Evolutionary conservation across 2,113 vertebrate species (phyloP), one percentile per base, ranked within the genome.

Genomic region (Ciconia stormi): DNA sequence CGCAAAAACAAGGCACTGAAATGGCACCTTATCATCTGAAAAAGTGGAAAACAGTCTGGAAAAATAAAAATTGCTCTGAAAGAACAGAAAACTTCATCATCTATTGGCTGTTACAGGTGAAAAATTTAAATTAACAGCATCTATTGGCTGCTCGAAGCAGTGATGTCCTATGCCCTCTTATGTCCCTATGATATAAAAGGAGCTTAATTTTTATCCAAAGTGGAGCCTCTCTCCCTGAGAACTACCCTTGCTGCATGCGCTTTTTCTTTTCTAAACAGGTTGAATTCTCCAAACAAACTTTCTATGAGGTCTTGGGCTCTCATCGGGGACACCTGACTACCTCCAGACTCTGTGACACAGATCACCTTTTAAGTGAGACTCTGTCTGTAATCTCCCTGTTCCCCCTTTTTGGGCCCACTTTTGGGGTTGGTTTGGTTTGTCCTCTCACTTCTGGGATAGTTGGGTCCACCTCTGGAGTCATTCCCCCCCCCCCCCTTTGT

Each of bases 261-360:
- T 29, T 66, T 53, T 88, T 58, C 10, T 91, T 82, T 80, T 67
- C 47, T 58, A 55, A 81, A 36, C 27, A 53, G 6, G 1, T 5
- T 69, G 38, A 87, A 46, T 73, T 87, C 14, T 69, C 14, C 12
- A 4, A n/a, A 23, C 3, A 4, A 72, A 29, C 12, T 82, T 82
- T 59, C 11, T 69, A 8, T 1, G 3, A 63, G 5, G 7, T 53
- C 23, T 69, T 73, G 14, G 13, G 9, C 47, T 44, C 26, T 72
- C 30, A 36, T 6, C 1, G 0, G 20, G 11, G 10, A 40, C 1
- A 2, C 4, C 9, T 1, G 2, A 4, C 17, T 71, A 17, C 22
- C 21, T 65, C 38, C 21, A 66, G 10, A 61, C 19, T 42, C 42
- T 29, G 9, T 70, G 49, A 8, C 6, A 13, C 7, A 8, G 18